Evolutionary conservation across 1,140 invertebrate species (phyloP), one percentile per base, ranked within the genome.

Genomic region (Oryzaephilus surinamensis): DNA sequence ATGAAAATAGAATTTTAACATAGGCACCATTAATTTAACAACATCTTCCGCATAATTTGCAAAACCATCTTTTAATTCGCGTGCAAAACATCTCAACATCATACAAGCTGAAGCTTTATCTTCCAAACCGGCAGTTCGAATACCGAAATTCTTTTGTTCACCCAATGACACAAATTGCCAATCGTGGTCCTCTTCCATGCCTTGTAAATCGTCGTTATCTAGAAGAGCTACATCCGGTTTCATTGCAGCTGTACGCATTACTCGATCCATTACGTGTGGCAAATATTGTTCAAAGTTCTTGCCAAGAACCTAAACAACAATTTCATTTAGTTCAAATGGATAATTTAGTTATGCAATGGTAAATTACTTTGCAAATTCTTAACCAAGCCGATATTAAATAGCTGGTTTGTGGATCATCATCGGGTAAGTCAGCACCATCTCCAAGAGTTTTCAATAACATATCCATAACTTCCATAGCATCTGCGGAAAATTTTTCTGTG

Each of bases 331-430:
- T 7, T 24, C 21, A 7, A 24, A 7, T n/a, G n/a, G n/a, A n/a
- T n/a, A n/a, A n/a, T n/a, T n/a, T n/a, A n/a, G n/a, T n/a, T n/a
- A 24, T n/a, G 21, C n/a, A n/a, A 24, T 12, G 13, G 93, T 49
- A 97, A 70, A 49, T 46, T 36, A 99, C 92, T 66, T 95, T 97
- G 65, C 97, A 99, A 61, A 99, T 96, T 52, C 96, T 73, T 0
- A 95, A 93, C 97, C 97, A 99, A 0, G 95, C 94, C 4, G 92
- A 93, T 41, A 99, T 98, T 59, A 99, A 79, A 67, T 97, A 99
- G 8, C 91, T 93, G 15, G 93, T 86, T 66, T 97, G 94, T 2
- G 94, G 94, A 73, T 98, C 94, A 63, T 98, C 94, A 50, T 94
- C 91, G 2, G 86, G 79, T 42, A 92, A 61, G 46, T 77, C 70